Evolutionary conservation across 2,888 invertebrate species (phyloP).

Genomic region (Lissonota sp.): DNA sequence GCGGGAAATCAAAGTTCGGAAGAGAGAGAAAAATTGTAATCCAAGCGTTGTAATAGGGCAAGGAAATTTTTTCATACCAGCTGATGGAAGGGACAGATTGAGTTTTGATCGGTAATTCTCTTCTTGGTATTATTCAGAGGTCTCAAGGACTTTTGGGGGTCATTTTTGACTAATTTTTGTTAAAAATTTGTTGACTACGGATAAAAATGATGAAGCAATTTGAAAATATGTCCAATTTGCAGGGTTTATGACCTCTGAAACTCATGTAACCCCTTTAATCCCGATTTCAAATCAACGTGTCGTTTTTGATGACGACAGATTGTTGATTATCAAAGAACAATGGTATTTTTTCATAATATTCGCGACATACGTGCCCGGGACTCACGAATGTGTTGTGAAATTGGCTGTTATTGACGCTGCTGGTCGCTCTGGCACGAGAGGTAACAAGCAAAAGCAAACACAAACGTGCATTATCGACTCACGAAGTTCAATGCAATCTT

Average conservation of each 20-base stretch:
- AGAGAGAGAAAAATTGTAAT: slow-evolving; percentile 60
- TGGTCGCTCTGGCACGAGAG: slow-evolving; percentile 42
- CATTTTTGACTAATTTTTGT: too few relatives aligned
- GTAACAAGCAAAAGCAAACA: slow-evolving; percentile 49
- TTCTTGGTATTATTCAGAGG: too few relatives aligned
- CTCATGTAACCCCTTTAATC: too few relatives aligned
- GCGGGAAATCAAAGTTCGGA: slow-evolving; percentile 22
- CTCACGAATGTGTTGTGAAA: slow-evolving; percentile 36
- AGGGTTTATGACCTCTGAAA: slow-evolving; percentile 5
- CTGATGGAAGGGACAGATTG: slow-evolving; percentile 3
- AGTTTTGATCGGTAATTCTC: too few relatives aligned
- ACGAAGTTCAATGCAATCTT: slow-evolving; percentile 61
- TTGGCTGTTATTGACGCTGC: slow-evolving; percentile 29
- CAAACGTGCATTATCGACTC: slow-evolving; percentile 57
- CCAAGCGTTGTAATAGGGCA: slow-evolving; percentile 49
- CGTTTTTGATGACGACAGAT: slow-evolving; percentile 74
- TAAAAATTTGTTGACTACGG: neutral
- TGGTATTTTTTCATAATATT: slow-evolving; percentile 79
- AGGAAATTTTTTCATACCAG: neutral
- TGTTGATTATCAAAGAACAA: slow-evolving; percentile 76
- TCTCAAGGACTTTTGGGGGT: too few relatives aligned
- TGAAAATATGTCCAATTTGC: neutral
- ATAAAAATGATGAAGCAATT: neutral
- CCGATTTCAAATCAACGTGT: neutral
- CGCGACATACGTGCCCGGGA: slow-evolving; percentile 50